phyloP scores from a whole-genome alignment of 2,113 vertebrate genomes.

The Nanorana parkeri region DNA sequence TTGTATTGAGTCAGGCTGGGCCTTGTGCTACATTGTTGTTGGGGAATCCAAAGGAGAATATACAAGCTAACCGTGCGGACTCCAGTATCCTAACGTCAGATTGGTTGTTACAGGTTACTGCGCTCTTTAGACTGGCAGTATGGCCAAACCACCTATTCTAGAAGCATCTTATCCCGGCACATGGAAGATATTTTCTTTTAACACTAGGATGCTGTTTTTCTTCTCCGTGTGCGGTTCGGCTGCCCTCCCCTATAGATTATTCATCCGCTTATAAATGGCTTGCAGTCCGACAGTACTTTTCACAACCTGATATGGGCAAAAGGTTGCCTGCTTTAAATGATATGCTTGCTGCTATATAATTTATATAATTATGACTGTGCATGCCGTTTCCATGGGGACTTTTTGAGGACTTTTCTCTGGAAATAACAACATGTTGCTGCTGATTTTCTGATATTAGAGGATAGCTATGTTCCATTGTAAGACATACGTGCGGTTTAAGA shows the following conservation, averaged over 20 bases:
- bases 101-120: no score
- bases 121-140: no score
- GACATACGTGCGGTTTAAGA: background rate
- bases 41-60: no score
- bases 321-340: background rate
- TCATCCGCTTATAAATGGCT: background rate
- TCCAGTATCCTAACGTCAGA: no score
- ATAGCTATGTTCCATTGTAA: background rate
- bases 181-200: no score
- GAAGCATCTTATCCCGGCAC: no score
- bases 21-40: no score
- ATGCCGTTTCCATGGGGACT: conserved; percentile 22
- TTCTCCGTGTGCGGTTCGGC: background rate
- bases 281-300: background rate
- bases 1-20: no score
- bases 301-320: conserved; percentile 2
- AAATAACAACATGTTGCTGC: background rate
- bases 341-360: conserved; percentile 1
- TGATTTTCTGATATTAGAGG: background rate
- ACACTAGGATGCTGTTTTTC: no score
- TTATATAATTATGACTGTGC: conserved; percentile 34
- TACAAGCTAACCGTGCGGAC: no score
- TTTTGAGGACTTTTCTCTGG: conserved; percentile 11
- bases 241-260: background rate
- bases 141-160: no score